Base-by-base conservation (phyloP, 2,797 vertebrate species). In the Margarornis squamiger region DNA sequence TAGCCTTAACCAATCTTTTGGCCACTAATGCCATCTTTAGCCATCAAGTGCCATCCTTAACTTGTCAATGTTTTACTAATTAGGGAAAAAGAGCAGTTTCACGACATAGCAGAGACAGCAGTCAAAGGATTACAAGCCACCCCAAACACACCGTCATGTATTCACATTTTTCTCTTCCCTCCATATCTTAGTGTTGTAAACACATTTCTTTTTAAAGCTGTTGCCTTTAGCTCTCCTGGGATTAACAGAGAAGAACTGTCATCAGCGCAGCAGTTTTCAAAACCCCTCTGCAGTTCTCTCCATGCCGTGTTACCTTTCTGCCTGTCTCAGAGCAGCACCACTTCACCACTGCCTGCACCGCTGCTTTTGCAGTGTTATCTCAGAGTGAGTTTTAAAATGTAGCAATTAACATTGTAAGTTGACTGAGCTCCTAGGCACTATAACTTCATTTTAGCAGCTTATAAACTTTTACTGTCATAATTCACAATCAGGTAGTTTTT, bases 391-490 rank as follows among this genome's bases (percentile, higher is more conserved):
- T 95, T 94, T 97, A 97, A 97, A 97, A 93, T 36, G 51, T 73
- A 80, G 84, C 97, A 96, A 96, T 97, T 97, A 97, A 95, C 93
- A 77, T n/a, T 68, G 93, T 58, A 90, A 94, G 90, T 65, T 92
- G 93, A 93, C 96, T 97, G 97, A 97, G 94, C 97, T 97, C 97
- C 94, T 91, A 97, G 96, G 97, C 93, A 86, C 97, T 83, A 89
- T 98, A 98, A 96, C 94, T 97, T 97, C 95, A 87, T 97, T 98
- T 98, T 97, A 98, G 97, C 78, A 97, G 97, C 97, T 97, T 97
- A 97, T 98, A 97, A 98, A 97, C 95, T 98, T 98, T 97, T 97
- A 97, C 95, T 94, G 96, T 96, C 93, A 22, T 97, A 96, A 97
- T 97, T 98, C 97, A 96, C 96, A 93, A 97, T 95, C 96, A 95